These are phyloP conservation scores for Sinocyclocheilus grahami DNA, from an alignment of 2,113 vertebrate species.

Conservation along the genomic window DNA sequence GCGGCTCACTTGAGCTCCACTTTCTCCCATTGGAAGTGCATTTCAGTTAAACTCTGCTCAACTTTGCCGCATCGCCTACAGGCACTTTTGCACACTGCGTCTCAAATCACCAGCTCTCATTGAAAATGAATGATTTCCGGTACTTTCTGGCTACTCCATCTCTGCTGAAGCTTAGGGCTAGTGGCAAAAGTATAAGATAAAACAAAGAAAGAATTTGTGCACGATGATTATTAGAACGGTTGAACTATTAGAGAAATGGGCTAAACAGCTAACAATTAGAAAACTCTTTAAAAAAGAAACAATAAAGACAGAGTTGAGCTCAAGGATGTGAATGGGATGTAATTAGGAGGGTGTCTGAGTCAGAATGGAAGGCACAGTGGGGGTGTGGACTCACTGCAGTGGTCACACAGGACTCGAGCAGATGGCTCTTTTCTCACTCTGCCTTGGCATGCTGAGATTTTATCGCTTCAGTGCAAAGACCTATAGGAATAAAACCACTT, in stretches of 20 bases:
- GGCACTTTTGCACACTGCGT: neutral
- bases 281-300: neutral
- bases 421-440: constrained; percentile 11
- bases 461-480: neutral
- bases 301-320: neutral
- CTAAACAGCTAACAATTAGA: neutral
- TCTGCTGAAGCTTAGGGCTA: neutral
- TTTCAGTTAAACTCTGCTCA: constrained; percentile 15
- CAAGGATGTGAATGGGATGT: neutral
- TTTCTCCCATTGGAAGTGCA: neutral
- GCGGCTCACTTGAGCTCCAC: neutral
- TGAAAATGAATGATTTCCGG: neutral
- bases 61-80: neutral
- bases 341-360: neutral
- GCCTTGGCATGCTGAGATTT: constrained; percentile 8
- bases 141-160: neutral
- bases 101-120: neutral
- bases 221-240: neutral
- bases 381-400: constrained; percentile 4
- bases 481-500: constrained; percentile 7
- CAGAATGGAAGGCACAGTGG: constrained; percentile 4
- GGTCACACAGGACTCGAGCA: constrained; percentile 18
- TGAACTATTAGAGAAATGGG: neutral
- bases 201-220: neutral
- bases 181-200: neutral